A percentile compares a stretch with the other conserved stretches of the same genome.
Conservation (phyloP, 1,140 invertebrate genomes). For the Reticulitermes speratus region DNA sequence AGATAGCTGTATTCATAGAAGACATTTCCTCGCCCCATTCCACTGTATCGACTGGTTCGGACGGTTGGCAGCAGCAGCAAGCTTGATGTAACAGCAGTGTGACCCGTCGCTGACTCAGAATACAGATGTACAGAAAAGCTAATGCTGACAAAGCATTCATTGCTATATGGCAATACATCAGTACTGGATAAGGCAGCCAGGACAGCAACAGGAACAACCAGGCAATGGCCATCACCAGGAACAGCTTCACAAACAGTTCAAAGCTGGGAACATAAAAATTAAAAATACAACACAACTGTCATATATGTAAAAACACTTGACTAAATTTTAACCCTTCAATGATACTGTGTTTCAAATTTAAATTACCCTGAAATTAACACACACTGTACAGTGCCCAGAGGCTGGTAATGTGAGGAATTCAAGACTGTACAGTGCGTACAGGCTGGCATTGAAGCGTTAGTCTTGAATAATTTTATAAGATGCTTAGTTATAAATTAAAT, state of each 20-base stretch:
- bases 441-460: too few species aligned
- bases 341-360: too few species aligned
- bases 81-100: constrained; percentile 73
- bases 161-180: constrained; percentile 71
- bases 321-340: not conserved
- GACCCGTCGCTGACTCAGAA: constrained; percentile 72
- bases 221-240: constrained; percentile 66
- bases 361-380: too few species aligned
- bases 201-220: constrained; percentile 75
- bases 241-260: constrained; percentile 72
- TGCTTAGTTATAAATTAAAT: too few species aligned
- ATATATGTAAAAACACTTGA: not conserved
- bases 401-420: too few species aligned
- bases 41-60: constrained; percentile 58
- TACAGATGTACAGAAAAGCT: constrained; percentile 71
- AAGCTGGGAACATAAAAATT: constrained; percentile 59
- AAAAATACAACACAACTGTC: not conserved
- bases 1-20: constrained; percentile 65
- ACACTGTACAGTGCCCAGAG: too few species aligned
- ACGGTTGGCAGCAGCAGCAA: constrained; percentile 62
- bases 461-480: too few species aligned
- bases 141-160: constrained; percentile 71
- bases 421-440: too few species aligned
- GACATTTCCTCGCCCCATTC: constrained; percentile 87
- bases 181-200: constrained; percentile 65